Evolutionary conservation across 2,888 invertebrate genomes (phyloP), one percentile per base, ranked within the genome.

Genomic region (Sinodicranocentrus sp.): DNA sequence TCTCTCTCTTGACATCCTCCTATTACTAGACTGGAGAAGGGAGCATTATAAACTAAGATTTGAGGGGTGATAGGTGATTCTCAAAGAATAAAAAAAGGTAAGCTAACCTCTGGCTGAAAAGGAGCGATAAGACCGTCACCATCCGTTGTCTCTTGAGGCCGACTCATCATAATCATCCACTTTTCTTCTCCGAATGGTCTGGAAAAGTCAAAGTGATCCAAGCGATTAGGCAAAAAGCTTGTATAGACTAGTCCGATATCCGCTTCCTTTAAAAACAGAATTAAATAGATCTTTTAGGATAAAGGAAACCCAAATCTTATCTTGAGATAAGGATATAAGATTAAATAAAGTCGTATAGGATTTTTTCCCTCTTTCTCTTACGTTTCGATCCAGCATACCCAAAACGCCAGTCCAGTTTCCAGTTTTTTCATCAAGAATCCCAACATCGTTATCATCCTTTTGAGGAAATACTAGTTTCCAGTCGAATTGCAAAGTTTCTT

Each of bases 51-150:
- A 3, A 52, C 2, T 44, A 52, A 52, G 52, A n/a, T 52, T 52
- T 17, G 5, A 33, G 33, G 33, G 33, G 33, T 3, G 33, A 33
- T 6, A 33, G 10, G 33, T 17, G n/a, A 8, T 17, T 52, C 15
- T 52, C n/a, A 43, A 17, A 52, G 52, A 33, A 33, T 8, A 52
- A 52, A 52, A n/a, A 52, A 52, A 52, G 15, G 19, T 17, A 52
- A 52, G 57, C 94, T 87, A 92, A 92, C 92, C 91, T 92, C 86
- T 17, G 91, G 92, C 84, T 95, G 94, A 88, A 96, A 97, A 0
- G 96, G 96, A 0, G 96, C 96, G 78, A 96, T 90, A 3, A 97
- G 91, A 0, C 96, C 96, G 0, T 96, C 95, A 0, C 96, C 96
- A 1, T 94, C 94, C 0, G 96, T 96, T 0, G 96, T 96, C 89